Evolutionary conservation across 2,888 invertebrate genomes (phyloP), one percentile per base, ranked within the genome.

Genomic region (Phrixothrix hirtus): DNA sequence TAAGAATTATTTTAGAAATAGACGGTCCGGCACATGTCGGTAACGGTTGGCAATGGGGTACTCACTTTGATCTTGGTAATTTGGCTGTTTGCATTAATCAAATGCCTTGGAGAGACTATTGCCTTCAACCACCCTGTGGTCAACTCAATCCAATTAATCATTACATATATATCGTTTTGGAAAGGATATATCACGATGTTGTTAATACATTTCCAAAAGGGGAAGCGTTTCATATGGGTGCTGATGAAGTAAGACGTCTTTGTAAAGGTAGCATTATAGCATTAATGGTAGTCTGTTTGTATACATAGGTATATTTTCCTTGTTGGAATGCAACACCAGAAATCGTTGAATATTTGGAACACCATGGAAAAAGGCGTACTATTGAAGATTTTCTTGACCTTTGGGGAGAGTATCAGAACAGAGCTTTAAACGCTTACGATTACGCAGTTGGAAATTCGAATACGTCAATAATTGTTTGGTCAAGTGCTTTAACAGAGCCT

Each of bases 11-110:
- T 15, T 83, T 95, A 7, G 96, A 96, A 78, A 84, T 95, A 26
- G 95, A 95, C 73, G 86, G 89, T 4, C 95, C 95, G 0, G 87
- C 92, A 1, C 92, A 93, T 71, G 86, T 88, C 0, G 89, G 89
- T 14, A 86, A 85, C 58, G 92, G 92, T 0, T 92, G 92, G 91
- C 88, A 91, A 70, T 89, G 90, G 89, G 91, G 91, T 2, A 72
- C 75, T 2, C 67, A 73, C 9, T 77, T 77, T 1, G 82, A 82
- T 0, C 69, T 85, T 35, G 87, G 87, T 13, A 78, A 86, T 51
- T 75, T 88, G 52, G 83, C 83, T 0, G 83, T 87, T 4, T 88
- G 87, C 64, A 74, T 85, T 1, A 83, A 85, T 64, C 74, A 79
- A 57, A 80, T 83, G 47, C 86, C 87, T 0, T 92, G 90, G 90